Evolutionary conservation across 2,888 invertebrate genomes (phyloP), one percentile per base, ranked within the genome.

Genomic region (Cabera pusaria): DNA sequence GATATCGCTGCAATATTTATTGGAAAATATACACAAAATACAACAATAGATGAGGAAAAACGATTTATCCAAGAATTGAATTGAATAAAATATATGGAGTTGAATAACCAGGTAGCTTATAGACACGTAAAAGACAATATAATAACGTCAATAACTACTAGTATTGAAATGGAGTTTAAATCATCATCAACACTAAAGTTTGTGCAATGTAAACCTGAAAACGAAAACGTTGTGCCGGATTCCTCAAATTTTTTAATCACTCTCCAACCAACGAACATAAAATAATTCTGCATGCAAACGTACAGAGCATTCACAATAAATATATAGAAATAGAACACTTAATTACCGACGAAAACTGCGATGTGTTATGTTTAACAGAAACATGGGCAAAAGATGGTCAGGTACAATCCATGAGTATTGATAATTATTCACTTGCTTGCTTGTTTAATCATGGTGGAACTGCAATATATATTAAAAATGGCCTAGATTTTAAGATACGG

Each of bases 321-420:
- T 25, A 25, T 6, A 1, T 25, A 25, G 14, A 12, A 7, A 12
- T 25, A 25, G 25, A 25, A 14, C n/a, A 4, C 5, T 17, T 26
- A 6, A 9, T 26, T 8, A 7, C 6, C 3, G 6, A n/a, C 4
- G 7, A 14, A 5, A 26, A 26, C 1, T 26, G 26, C 17, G 26
- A 26, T 17, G 17, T 26, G 6, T 3, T 26, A 17, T 26, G 26
- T 17, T 3, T 26, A 1, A 17, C 6, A 2, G 26, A 26, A 17
- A 26, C 26, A 9, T 26, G 26, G 26, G 26, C 17, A 2, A 26
- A 26, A 9, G 26, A 26, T 17, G 17, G 17, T 6, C 26, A 26
- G 6, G 26, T 17, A 3, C 3, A 5, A 3, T 16, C 8, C 5
- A 26, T 26, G 26, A 17, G 8, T 1, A 16, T 26, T 9, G 17